Conservation (phyloP, 2,888 invertebrate genomes). For the Lottia gigantea region DNA sequence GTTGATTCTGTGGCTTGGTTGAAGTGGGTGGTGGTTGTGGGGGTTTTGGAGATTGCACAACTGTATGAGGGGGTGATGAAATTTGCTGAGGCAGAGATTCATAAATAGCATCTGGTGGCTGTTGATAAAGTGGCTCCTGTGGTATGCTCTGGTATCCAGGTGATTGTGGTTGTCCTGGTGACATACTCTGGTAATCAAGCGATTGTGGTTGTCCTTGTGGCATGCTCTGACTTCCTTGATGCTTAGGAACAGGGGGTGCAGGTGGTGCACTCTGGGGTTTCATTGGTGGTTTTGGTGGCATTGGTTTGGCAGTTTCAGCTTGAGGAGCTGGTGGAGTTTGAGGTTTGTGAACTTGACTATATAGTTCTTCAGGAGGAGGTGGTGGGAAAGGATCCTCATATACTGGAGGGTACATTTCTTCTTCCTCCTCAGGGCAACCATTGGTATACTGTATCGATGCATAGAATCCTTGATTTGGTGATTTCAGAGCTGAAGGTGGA, state of each 20-base stretch:
- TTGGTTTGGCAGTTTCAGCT: conserved; percentile 20
- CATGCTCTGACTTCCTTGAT: background rate
- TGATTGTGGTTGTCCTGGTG: conserved; percentile 10
- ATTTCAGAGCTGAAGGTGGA: background rate
- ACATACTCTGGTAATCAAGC: background rate
- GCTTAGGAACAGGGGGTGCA: conserved; percentile 16
- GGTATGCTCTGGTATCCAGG: conserved; percentile 16
- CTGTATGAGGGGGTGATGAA: conserved; percentile 12
- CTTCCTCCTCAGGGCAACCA: conserved; percentile 9
- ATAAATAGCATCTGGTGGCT: conserved; percentile 11
- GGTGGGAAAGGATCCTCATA: conserved; percentile 22
- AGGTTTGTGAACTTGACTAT: conserved; percentile 23
- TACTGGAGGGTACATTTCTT: background rate
- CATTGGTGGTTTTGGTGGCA: conserved; percentile 21
- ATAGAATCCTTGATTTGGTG: background rate
- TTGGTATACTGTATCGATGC: background rate
- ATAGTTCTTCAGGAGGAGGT: conserved; percentile 22
- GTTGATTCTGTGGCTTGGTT: conserved; percentile 10
- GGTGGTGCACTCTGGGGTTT: conserved; percentile 15
- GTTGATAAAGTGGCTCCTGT: conserved; percentile 14
- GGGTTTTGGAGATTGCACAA: conserved; percentile 6
- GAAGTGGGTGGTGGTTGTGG: conserved; percentile 15
- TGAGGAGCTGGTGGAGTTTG: conserved; percentile 28
- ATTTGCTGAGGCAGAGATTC: conserved; percentile 10
- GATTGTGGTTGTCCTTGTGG: conserved; percentile 8